Evolutionary conservation across 2,797 vertebrate species (phyloP), one percentile per base, ranked within the genome.

Genomic region (Urophycis tenuis): DNA sequence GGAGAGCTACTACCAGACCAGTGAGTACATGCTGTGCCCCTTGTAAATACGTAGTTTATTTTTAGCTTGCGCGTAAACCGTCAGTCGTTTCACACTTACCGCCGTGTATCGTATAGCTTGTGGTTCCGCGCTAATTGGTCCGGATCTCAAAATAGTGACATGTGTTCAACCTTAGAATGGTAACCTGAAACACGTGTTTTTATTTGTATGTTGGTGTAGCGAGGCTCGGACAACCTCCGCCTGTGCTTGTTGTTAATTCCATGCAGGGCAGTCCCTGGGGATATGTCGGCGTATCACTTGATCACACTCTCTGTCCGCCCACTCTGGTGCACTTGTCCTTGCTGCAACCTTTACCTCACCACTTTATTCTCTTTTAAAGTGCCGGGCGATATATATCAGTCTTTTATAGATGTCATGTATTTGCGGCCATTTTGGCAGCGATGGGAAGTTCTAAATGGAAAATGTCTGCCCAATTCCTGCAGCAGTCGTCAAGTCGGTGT

Each of bases 1-100:
- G 0, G 92, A 91, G 35, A 84, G 83, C 0, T 92, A 88, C 83
- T 92, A 92, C 87, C 93, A 93, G 80, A 89, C 92, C 74, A 91
- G 94, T 93, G 78, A 84, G 90, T 73, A 69, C 2, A 0, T 19
- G 60, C 60, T 17, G 60, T 25, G 60, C 60, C 60, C n/a, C 73
- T 29, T 73, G 36, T 39, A 25, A 29, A 36, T 41, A 34, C 78
- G 39, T 11, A 74, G 64, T 78, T 36, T 71, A 67, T 67, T 71
- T 35, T 2, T 60, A 4, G 39, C 22, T 31, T 73, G 3, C 7
- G 3, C 60, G 10, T 25, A 39, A 33, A 36, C 19, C 45, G 67
- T 39, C 30, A 70, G 7, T 69, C 2, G 5, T 8, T 72, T 1
- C 75, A 73, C 22, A 29, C 15, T 6, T 6, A 71, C 69, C 69